phyloP scores from a whole-genome alignment of 2,888 invertebrate species.

The Myopa testacea region DNA sequence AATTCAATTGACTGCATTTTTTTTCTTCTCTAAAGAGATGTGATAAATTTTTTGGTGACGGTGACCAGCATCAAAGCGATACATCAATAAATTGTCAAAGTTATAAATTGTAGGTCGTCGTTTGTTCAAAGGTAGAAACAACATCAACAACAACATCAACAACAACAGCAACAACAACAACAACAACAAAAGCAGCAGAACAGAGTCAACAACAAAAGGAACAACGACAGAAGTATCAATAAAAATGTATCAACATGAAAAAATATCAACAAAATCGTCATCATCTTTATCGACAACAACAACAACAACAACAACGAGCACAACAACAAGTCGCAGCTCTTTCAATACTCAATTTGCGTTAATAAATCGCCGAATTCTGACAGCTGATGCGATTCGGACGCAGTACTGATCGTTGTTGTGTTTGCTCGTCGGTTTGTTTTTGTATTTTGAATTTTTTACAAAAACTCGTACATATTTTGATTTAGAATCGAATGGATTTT shows the following conservation, averaged over 20 bases:
- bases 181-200: constrained; percentile 23
- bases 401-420: too few species aligned
- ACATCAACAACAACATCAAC: constrained; percentile 12
- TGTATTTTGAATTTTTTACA: too few species aligned
- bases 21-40: background rate
- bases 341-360: constrained; percentile 66
- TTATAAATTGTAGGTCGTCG: constrained; percentile 35
- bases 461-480: too few species aligned
- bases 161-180: background rate
- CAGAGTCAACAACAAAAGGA: background rate
- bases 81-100: constrained; percentile 36
- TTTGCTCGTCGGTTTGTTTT: too few species aligned
- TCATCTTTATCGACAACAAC: too few species aligned
- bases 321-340: constrained; percentile 46
- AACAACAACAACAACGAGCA: background rate
- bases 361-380: constrained; percentile 66
- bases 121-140: constrained; percentile 27
- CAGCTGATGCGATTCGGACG: constrained; percentile 57
- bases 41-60: constrained; percentile 37
- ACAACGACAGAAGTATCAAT: too few species aligned
- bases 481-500: too few species aligned
- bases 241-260: too few species aligned
- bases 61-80: constrained; percentile 25
- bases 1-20: background rate
- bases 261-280: too few species aligned